These are phyloP conservation scores for Agonum fuliginosum DNA, from an alignment of 2,888 invertebrate species.

Conservation along the genomic window DNA sequence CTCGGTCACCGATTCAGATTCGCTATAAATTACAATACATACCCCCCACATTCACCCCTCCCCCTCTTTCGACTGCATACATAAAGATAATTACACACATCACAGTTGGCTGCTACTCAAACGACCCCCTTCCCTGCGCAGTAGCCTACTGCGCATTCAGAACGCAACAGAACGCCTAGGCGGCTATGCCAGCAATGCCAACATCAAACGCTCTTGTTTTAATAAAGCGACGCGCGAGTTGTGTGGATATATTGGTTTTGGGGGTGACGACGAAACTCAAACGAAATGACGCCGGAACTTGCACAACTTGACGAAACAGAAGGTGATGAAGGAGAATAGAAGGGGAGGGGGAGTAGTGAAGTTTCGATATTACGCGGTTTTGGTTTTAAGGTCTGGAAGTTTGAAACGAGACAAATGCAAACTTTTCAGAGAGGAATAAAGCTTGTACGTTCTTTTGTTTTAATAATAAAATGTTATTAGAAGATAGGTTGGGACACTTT, in stretches of 20 bases:
- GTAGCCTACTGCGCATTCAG: not conserved
- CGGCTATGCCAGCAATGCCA: not conserved
- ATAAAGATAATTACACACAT: slow-evolving; percentile 20
- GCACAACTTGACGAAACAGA: not conserved
- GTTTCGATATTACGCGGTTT: slow-evolving; percentile 5
- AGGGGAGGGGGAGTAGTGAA: not conserved
- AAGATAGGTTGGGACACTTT: too few relatives aligned
- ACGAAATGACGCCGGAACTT: slow-evolving; percentile 13
- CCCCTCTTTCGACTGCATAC: not conserved
- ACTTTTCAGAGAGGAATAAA: too few relatives aligned
- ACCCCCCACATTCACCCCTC: not conserved
- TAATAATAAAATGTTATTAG: too few relatives aligned
- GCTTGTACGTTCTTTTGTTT: too few relatives aligned
- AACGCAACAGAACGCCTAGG: not conserved
- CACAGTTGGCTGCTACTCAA: slow-evolving; percentile 15
- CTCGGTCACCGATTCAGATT: too few relatives aligned
- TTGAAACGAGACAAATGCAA: too few relatives aligned
- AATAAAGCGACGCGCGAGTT: slow-evolving; percentile 26
- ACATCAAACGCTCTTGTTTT: slow-evolving; percentile 32
- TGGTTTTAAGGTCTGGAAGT: not conserved
- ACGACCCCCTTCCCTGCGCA: not conserved
- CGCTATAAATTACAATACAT: too few relatives aligned
- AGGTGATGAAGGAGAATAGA: not conserved
- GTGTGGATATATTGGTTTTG: slow-evolving; percentile 32
- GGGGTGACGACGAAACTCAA: slow-evolving; percentile 30